Evolutionary conservation across 2,888 invertebrate species (phyloP).

Genomic region (Zygogramma bicolorata): DNA sequence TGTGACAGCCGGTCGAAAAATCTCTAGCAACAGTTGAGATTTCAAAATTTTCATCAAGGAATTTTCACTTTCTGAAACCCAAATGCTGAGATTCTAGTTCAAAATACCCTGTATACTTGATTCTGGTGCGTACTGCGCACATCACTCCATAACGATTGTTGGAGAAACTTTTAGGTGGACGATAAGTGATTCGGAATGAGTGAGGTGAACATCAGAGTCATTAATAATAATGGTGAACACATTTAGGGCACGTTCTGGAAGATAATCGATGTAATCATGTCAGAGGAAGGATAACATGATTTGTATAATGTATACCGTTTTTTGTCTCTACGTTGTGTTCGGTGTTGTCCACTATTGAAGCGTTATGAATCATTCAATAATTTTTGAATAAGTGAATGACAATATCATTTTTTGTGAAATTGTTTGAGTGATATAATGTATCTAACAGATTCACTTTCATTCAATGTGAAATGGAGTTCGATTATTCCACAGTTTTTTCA

Average conservation of each 20-base stretch:
- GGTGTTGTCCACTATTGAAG: neutral
- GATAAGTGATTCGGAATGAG: conserved; percentile 37
- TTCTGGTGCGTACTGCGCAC: conserved; percentile 37
- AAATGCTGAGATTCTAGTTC: no score
- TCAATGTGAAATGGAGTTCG: no score
- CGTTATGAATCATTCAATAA: neutral
- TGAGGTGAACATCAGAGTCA: conserved; percentile 26
- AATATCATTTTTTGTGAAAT: no score
- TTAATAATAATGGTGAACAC: conserved; percentile 27
- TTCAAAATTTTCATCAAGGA: no score
- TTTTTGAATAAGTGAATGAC: no score
- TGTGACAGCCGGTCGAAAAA: no score
- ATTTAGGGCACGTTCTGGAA: conserved; percentile 3
- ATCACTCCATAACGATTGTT: conserved; percentile 35
- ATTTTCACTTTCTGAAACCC: no score
- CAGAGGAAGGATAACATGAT: neutral
- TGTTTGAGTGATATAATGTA: no score
- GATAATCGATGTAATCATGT: neutral
- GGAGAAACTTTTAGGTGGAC: conserved; percentile 41
- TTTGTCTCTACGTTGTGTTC: neutral
- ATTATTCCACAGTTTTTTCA: no score
- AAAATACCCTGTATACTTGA: no score
- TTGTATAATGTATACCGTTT: neutral
- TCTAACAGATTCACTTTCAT: no score
- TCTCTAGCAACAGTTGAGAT: no score